Evolutionary conservation across 2,797 vertebrate species (phyloP), one percentile per base, ranked within the genome.

Genomic region (Perodicticus potto): DNA sequence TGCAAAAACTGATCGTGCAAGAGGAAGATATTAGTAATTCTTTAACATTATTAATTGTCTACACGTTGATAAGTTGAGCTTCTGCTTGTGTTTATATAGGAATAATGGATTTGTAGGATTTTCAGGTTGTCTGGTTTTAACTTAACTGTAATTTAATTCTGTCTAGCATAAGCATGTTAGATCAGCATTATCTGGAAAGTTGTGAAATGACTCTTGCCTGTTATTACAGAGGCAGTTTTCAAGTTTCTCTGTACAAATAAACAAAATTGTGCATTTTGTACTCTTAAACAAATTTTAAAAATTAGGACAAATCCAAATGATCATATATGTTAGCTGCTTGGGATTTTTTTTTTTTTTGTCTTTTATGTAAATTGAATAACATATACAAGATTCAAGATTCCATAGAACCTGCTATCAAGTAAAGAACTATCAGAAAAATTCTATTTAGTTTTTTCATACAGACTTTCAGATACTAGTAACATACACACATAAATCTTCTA

Each of bases 71-170:
- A 83, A 78, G 0, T 69, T 74, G 86, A 65, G 23, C 55, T 73
- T 86, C 72, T 92, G 43, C 32, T 70, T 80, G 5, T 13, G 65
- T 72, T 80, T 78, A 32, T 25, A 8, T 78, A 65, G 53, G 14
- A 89, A 49, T 59, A 53, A 78, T 63, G 23, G 17, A 49, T 65
- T 85, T 70, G 2, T 87, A 27, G 20, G 43, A 59, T 78, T 92
- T 86, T 2, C 3, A 61, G 27, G 1, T 67, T 94, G 40, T 19
- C 27, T 65, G 22, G n/a, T 76, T 94, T 45, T 72, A 84, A 67
- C 74, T 76, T 86, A 37, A 91, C 23, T 82, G 19, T 69, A 86
- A 70, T 67, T 84, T 84, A 78, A 82, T 89, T 95, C 55, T 85
- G 22, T 32, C 37, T 91, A 29, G 11, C 13, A 40, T 45, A 27